A percentile compares a stretch with the other conserved stretches of the same genome.
Conservation (phyloP, 2,113 vertebrate genomes). For the Catharus fuscescens region DNA sequence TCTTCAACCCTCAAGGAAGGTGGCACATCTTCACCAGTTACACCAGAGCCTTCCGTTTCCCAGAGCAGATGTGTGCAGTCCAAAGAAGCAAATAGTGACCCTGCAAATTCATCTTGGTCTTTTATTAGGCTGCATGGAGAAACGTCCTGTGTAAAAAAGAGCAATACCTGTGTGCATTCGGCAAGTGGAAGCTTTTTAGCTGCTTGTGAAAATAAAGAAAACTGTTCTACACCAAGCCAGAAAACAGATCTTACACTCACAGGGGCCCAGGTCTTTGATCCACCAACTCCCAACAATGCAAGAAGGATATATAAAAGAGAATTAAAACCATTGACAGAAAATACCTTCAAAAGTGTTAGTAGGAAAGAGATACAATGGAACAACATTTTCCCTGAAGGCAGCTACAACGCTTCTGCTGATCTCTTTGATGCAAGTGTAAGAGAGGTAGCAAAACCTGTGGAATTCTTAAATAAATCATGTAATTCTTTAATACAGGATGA, state of each 20-base stretch:
- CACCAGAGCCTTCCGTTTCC: not conserved
- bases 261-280: not conserved
- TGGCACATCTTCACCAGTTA: not conserved
- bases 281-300: not conserved
- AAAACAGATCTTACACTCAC: not conserved
- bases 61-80: not conserved
- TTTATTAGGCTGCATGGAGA: not conserved
- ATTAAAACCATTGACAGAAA: conserved; percentile 7
- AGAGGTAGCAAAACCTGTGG: not conserved
- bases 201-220: conserved; percentile 35
- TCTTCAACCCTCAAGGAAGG: not conserved
- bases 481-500: not conserved
- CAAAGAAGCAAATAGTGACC: not conserved
- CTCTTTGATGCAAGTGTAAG: conserved; percentile 76
- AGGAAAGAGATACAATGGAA: not conserved
- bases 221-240: not conserved
- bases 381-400: not conserved
- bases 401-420: conserved; percentile 81
- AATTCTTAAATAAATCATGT: conserved; percentile 33
- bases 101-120: conserved; percentile 11
- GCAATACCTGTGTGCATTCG: not conserved
- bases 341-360: not conserved
- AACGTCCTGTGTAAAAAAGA: conserved; percentile 4
- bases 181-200: not conserved
- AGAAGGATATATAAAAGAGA: not conserved